Base-by-base conservation (phyloP, 2,888 invertebrate species). In the Rhagonycha lutea region DNA sequence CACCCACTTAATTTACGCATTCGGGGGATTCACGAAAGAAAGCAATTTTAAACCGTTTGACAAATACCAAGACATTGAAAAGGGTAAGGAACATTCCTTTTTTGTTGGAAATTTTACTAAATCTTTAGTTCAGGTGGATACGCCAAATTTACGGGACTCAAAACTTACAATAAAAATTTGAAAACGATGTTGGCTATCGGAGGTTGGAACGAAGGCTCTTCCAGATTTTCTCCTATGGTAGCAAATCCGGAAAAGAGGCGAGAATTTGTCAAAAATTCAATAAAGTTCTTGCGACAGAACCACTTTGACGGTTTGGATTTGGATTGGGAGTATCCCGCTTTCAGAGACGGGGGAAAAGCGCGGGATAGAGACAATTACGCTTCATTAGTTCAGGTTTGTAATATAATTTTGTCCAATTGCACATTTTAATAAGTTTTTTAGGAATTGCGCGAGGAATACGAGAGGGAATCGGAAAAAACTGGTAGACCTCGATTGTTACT, bases 31-130 rank as follows among this genome's bases (percentile, higher is more conserved):
- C 86, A 96, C 96, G 78, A 95, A 96, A 87, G 96, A 97, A 85
- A 96, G 96, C 88, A 93, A 95, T 14, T 90, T 98, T 82, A 95
- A 96, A 82, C 96, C 97, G 0, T 97, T 96, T 86, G 97, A 98
- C 89, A 96, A 97, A 86, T 97, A 97, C 87, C 97, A 97, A 89
- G 97, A 98, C 86, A 94, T 97, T 85, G 97, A 97, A 86, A 96
- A 97, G 92, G 97, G 97, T 96, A 86, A 85, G 85, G 26, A 12
- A 10, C n/a, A n/a, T 5, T 7, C 3, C 8, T 65, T 4, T 7
- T 61, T 61, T 70, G 11, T 3, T 24, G 12, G n/a, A 12, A 26
- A 70, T 18, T 14, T n/a, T 14, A 10, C 11, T 23, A n/a, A 69
- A 60, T 24, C 26, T 23, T 70, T 61, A 14, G 8, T 81, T 24